These are phyloP conservation scores for Neogobius melanostomus DNA, from an alignment of 2,113 vertebrate species.

Conservation along the genomic window DNA sequence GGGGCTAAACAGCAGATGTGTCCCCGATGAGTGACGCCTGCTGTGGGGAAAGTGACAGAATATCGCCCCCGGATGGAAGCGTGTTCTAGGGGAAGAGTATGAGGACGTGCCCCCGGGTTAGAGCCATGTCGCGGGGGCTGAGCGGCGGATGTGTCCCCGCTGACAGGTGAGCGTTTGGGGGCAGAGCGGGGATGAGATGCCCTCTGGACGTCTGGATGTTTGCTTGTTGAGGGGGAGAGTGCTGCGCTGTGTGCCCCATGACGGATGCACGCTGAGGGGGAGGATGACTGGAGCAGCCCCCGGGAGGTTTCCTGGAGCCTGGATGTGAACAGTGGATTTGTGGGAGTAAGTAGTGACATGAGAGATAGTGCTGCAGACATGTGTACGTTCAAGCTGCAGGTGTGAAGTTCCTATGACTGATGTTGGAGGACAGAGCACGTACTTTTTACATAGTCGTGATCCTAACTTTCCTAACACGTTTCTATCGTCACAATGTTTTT, in stretches of 20 bases:
- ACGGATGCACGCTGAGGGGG: neutral
- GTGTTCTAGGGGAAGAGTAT: neutral
- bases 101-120: neutral
- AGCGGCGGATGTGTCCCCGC: neutral
- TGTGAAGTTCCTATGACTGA: too few species aligned
- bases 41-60: neutral
- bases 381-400: too few species aligned
- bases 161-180: neutral
- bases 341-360: neutral
- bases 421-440: too few species aligned
- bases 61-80: neutral
- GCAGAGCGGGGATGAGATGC: neutral
- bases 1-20: neutral
- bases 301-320: neutral
- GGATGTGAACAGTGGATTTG: neutral
- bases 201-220: neutral
- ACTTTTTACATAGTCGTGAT: too few species aligned
- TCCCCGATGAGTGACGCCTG: neutral
- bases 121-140: neutral
- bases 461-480: too few species aligned
- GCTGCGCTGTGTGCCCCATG: neutral
- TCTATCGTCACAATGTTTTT: too few species aligned
- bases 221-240: neutral
- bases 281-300: neutral
- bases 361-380: too few species aligned